These are phyloP conservation scores for Zaprionus gabonicus DNA, from an alignment of 1,140 invertebrate genomes.

Conservation along the genomic window DNA sequence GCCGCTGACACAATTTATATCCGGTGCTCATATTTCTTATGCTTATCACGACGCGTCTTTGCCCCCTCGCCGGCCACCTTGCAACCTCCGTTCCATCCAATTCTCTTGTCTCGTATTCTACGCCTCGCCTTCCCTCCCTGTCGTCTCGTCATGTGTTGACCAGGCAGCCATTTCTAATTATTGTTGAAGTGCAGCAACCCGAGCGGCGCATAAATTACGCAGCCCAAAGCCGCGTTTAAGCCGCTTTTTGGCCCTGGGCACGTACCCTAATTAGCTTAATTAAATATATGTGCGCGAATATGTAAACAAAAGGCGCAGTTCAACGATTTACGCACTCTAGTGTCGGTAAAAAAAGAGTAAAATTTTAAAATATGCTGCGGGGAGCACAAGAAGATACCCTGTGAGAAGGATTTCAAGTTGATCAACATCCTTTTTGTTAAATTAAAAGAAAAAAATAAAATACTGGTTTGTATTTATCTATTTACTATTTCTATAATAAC, in stretches of 20 bases:
- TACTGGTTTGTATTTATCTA: too few relatives aligned
- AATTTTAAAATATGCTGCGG: not conserved
- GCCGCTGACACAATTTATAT: constrained; percentile 84
- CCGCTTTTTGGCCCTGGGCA: constrained; percentile 60
- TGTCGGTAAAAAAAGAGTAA: not conserved
- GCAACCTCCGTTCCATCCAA: constrained; percentile 4
- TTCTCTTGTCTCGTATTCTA: not conserved
- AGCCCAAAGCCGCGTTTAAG: constrained; percentile 63
- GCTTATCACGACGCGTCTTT: constrained; percentile 72
- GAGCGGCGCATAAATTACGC: constrained; percentile 73
- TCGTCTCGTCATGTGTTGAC: constrained; percentile 68
- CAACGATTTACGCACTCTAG: constrained; percentile 53
- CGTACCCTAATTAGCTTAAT: constrained; percentile 81
- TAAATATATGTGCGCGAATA: constrained; percentile 78
- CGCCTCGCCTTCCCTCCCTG: not conserved
- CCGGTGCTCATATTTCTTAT: constrained; percentile 84
- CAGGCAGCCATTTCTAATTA: constrained; percentile 63
- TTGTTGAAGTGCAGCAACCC: constrained; percentile 74
- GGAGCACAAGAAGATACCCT: not conserved
- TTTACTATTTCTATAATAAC: not conserved
- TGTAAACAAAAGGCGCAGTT: constrained; percentile 64
- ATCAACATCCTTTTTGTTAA: not conserved
- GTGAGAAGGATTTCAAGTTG: not conserved
- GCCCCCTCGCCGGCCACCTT: not conserved
- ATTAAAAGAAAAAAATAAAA: not conserved